Percentiles rank a stretch among this genome's conserved stretches.
Evolutionary conservation across 1,140 invertebrate species (phyloP).

Genomic region (Mizuhopecten yessoensis): DNA sequence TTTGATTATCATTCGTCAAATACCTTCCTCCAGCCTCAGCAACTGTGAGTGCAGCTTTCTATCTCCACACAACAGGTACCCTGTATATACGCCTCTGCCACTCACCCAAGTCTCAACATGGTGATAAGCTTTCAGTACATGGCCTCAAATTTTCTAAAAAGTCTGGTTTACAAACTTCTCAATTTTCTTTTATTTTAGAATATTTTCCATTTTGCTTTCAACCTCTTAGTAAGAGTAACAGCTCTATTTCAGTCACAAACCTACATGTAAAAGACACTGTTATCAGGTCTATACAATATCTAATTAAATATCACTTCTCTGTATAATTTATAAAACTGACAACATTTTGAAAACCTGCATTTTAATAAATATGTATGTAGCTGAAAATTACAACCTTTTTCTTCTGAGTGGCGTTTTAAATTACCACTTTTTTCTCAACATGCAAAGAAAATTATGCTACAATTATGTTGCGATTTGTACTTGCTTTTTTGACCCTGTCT

Average conservation of each 20-base stretch:
- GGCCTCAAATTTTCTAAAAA: background rate
- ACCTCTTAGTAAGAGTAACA: too few species aligned
- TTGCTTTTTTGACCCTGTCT: background rate
- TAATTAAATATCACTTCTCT: background rate
- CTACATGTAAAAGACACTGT: too few species aligned
- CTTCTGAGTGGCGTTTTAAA: background rate
- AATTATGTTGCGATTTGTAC: background rate
- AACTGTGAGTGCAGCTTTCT: background rate
- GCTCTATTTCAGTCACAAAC: too few species aligned
- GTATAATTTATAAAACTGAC: background rate
- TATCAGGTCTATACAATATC: too few species aligned
- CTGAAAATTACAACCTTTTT: background rate
- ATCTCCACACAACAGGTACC: background rate
- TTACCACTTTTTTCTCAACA: background rate
- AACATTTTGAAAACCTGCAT: background rate
- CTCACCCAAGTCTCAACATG: background rate
- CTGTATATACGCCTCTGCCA: background rate
- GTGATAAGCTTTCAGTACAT: background rate
- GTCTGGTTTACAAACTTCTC: background rate
- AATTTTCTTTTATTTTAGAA: background rate
- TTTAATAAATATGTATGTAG: background rate
- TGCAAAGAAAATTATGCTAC: background rate
- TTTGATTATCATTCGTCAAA: constrained; percentile 39
- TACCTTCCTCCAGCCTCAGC: background rate
- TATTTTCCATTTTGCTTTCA: too few species aligned